These are phyloP conservation scores for Romanogobio albipinnatus DNA, from an alignment of 2,113 vertebrate genomes.

Conservation along the genomic window DNA sequence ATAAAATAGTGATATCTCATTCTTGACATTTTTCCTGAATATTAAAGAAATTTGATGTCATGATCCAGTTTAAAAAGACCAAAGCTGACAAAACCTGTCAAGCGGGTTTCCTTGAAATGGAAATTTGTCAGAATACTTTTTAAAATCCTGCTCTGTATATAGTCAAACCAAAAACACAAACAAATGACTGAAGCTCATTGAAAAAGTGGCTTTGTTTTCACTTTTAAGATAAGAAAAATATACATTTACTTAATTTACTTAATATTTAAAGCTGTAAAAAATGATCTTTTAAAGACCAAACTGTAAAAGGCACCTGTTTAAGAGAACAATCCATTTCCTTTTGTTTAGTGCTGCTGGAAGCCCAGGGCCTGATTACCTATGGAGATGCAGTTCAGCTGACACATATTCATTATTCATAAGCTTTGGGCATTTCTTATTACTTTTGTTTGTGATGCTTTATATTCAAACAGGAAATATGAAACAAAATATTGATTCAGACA, in stretches of 20 bases:
- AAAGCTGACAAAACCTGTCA: slow-evolving; percentile 1
- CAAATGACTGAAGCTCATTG: not conserved
- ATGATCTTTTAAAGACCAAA: not conserved
- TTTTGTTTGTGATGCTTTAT: slow-evolving; percentile 29
- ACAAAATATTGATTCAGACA: slow-evolving; percentile 36
- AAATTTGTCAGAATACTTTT: not conserved
- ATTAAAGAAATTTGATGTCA: not conserved
- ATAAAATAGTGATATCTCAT: not conserved
- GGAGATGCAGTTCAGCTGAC: not conserved
- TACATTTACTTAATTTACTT: not conserved
- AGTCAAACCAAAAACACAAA: not conserved
- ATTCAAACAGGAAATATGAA: slow-evolving; percentile 41
- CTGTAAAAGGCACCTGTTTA: not conserved
- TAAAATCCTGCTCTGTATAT: not conserved
- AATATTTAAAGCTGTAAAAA: not conserved
- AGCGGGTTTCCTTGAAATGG: not conserved
- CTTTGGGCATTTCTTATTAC: slow-evolving; percentile 37
- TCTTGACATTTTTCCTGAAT: not conserved
- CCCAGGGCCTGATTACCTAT: slow-evolving; percentile 19
- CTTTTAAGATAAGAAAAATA: not conserved
- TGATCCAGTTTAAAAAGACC: slow-evolving; percentile 18
- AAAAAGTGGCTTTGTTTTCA: not conserved
- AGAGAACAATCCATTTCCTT: not conserved
- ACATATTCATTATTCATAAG: slow-evolving; percentile 31
- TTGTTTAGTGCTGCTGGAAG: not conserved